Evolutionary conservation across 2,797 vertebrate genomes (phyloP).

Genomic region (Fratercula arctica): DNA sequence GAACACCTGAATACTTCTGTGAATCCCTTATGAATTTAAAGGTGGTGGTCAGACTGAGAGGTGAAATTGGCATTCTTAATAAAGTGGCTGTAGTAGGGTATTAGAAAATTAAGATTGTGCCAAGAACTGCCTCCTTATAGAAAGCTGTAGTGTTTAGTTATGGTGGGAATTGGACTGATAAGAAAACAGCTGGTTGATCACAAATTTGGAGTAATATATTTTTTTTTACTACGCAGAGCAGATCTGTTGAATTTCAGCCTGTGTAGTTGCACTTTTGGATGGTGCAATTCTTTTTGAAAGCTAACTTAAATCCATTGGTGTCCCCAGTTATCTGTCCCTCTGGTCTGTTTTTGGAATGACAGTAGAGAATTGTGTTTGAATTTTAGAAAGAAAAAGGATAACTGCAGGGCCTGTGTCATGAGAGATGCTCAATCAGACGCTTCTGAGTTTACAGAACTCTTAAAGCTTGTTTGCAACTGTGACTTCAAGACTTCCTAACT

Average conservation of each 20-base stretch:
- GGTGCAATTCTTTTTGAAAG: background rate
- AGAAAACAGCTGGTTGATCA: background rate
- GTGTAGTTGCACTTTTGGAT: background rate
- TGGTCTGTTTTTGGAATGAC: background rate
- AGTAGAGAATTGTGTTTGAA: background rate
- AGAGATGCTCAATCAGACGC: background rate
- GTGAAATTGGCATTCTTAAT: background rate
- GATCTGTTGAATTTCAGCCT: background rate
- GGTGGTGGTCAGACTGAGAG: background rate
- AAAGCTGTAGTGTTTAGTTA: background rate
- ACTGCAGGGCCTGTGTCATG: background rate
- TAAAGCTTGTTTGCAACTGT: background rate
- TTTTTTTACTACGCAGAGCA: background rate
- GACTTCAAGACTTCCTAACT: background rate
- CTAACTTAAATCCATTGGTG: background rate
- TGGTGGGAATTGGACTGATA: background rate
- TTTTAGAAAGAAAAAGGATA: background rate
- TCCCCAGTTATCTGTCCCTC: background rate
- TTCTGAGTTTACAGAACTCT: background rate
- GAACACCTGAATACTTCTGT: background rate
- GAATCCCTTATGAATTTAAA: background rate
- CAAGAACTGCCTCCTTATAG: background rate
- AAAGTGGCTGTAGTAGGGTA: background rate
- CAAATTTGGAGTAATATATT: background rate
- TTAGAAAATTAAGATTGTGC: background rate